Conservation (phyloP, 2,797 vertebrate genomes). For the Chrysocyon brachyurus region DNA sequence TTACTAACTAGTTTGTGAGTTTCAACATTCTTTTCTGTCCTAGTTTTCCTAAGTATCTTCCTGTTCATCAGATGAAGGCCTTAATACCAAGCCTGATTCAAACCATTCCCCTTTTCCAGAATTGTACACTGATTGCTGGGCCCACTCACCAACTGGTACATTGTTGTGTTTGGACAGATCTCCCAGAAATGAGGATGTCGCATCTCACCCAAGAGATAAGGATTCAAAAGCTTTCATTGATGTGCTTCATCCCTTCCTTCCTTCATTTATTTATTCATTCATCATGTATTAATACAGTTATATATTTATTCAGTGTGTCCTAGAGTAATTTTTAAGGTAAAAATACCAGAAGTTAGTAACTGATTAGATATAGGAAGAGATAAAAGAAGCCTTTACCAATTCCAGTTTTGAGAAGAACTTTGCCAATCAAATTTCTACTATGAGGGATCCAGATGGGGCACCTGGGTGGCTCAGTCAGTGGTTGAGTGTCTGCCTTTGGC, state of each 20-base stretch:
- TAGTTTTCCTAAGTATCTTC: background rate
- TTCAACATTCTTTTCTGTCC: background rate
- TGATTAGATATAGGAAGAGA: background rate
- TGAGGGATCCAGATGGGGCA: too few relatives aligned
- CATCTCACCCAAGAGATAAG: background rate
- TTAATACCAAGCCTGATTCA: background rate
- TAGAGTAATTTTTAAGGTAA: constrained; percentile 1
- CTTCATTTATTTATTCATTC: background rate
- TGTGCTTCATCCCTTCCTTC: background rate
- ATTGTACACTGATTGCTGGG: background rate
- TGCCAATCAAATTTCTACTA: background rate
- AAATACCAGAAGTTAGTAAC: background rate
- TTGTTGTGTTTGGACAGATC: background rate
- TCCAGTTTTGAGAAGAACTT: background rate
- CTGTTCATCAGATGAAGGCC: background rate
- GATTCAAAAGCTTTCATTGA: background rate
- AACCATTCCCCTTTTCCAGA: background rate
- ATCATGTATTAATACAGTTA: background rate
- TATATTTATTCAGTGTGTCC: background rate
- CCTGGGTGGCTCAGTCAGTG: too few relatives aligned
- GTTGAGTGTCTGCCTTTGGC: too few relatives aligned
- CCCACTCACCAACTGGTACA: background rate
- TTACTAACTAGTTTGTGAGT: background rate
- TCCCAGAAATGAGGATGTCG: background rate
- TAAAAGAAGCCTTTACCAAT: background rate